Base-by-base conservation (phyloP, 2,888 invertebrate genomes). In the Hydrotaea diabolus region DNA sequence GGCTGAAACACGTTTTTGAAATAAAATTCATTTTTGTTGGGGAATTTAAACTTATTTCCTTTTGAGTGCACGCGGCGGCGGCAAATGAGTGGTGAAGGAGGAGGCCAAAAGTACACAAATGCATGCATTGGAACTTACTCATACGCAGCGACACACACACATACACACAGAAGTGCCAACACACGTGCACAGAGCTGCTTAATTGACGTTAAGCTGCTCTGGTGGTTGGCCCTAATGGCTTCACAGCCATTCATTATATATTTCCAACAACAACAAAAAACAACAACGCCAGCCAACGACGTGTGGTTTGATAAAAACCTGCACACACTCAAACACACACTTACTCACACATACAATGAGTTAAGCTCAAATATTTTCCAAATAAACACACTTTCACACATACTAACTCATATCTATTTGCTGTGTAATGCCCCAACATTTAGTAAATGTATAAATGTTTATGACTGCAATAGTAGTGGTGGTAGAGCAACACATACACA, bases 171-270 rank as follows among this genome's bases (percentile, higher is more conserved):
- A 39, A 11, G 8, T 17, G 23, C 4, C 39, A 9, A 43, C 21
- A 57, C 73, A 21, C 39, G 39, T 39, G 7, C 57, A 73, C 36
- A 21, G 13, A 21, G 15, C 57, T 76, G 15, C 57, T 76, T 81
- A 84, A 84, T 84, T 84, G 81, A 79, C 75, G 81, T 78, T 79
- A 84, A 84, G 84, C 81, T 76, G 81, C 81, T 73, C 75, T 80
- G 77, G 74, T 77, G 77, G 80, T 83, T 83, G 77, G 80, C 83
- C 83, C 83, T 80, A 83, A 83, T 83, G 80, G 83, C 62, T 80
- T 77, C 43, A 69, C 77, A 80, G 59, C 69, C 83, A 77, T 80
- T 83, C 77, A 80, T 83, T 83, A 80, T 43, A 71, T 26, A 59
- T 26, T 59, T 59, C 9, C 13, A 59, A 59, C 23, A 23, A 11